Evolutionary conservation across 2,797 vertebrate species (phyloP), one percentile per base, ranked within the genome.

Genomic region (Threskiornis aethiopicus): DNA sequence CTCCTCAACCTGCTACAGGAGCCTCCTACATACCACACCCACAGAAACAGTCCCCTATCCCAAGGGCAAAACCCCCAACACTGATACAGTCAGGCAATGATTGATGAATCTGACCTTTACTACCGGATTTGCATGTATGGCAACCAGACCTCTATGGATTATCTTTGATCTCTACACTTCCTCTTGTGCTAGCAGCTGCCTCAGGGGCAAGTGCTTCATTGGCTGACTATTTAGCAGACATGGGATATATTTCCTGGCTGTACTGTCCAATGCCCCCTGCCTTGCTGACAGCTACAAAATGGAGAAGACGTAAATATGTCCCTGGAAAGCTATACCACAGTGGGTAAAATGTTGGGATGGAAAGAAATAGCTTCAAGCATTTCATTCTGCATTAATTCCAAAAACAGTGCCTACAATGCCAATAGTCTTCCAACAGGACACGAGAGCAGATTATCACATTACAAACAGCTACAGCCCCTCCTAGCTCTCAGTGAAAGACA

Each of bases 51-150:
- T 55, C 37, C 15, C 35, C n/a, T 15, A 0, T 58, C 55, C 39
- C 67, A 83, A 2, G 0, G 37, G 42, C 29, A 77, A 78, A 83
- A 59, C 0, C 0, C 0, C 1, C 35, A 46, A 6, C 0, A 2
- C 5, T 35, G 37, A 41, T 25, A 28, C 0, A 0, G 41, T 28
- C 3, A 33, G 66, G 35, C 11, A 33, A 61, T 2, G 2, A 59
- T 6, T 70, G 84, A 85, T 73, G 47, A 78, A 52, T 6, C 3
- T 92, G 89, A 89, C 78, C 81, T 92, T 83, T 67, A 55, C 35
- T 10, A 59, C 47, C 21, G 35, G 35, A 35, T 54, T 3, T 21
- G 81, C 84, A 58, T 5, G 37, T n/a, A 62, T 1, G 2, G 87
- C 73, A 89, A 66, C 31, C 76, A 90, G 89, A 61, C 14, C 41